Conservation (phyloP, 2,797 vertebrate genomes). For the Syndactyla subalaris region DNA sequence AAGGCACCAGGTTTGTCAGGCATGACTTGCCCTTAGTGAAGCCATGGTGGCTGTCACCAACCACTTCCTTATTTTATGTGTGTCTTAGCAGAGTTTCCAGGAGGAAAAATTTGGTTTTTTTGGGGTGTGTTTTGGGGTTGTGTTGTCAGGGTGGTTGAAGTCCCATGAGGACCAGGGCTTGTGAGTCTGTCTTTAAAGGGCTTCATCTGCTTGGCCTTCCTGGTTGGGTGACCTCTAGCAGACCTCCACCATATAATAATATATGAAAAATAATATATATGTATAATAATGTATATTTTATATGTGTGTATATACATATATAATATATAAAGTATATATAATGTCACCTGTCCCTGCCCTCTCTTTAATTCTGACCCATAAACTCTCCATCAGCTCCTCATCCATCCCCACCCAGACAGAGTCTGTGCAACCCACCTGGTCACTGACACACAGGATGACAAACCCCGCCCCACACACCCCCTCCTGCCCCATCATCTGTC, state of each 20-base stretch:
- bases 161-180: neutral
- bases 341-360: neutral
- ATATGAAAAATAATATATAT: no score
- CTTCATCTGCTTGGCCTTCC: neutral
- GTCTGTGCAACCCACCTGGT: neutral
- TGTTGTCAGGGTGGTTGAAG: neutral
- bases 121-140: neutral
- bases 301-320: no score
- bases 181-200: neutral
- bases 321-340: no score
- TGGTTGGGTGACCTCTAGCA: neutral
- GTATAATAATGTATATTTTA: no score
- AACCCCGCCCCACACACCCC: no score
- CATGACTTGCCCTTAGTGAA: neutral
- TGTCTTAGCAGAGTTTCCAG: neutral
- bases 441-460: neutral
- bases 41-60: neutral
- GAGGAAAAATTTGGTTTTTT: neutral
- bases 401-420: neutral
- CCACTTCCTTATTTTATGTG: neutral
- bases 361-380: neutral
- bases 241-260: neutral
- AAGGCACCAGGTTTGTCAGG: neutral
- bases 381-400: neutral
- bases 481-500: neutral